phyloP scores from a whole-genome alignment of 2,888 invertebrate species.

The Caenorhabditis doughertyi region DNA sequence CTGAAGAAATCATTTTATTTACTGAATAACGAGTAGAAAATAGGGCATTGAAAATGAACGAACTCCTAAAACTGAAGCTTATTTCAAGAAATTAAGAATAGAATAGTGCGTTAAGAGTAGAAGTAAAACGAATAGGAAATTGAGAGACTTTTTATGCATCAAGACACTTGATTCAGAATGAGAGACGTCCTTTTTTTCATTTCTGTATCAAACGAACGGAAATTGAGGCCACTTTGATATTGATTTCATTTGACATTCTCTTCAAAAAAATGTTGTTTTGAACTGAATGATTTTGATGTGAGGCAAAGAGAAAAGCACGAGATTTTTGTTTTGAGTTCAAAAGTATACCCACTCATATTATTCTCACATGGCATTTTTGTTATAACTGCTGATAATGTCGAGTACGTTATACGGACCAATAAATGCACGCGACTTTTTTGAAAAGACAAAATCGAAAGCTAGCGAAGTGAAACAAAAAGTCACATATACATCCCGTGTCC shows the following conservation, averaged over 20 bases:
- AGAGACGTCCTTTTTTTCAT: constrained; percentile 1
- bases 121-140: not conserved
- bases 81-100: not conserved
- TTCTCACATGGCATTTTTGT: not conserved
- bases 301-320: too few relatives aligned
- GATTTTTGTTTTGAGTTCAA: not conserved
- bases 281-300: not conserved
- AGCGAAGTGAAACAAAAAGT: constrained; percentile 1
- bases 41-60: not conserved
- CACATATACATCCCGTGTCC: not conserved
- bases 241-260: not conserved
- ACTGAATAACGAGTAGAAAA: not conserved
- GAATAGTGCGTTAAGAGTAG: not conserved
- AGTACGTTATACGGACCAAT: not conserved
- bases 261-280: not conserved
- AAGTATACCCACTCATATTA: too few relatives aligned
- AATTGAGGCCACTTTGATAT: not conserved
- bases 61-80: not conserved
- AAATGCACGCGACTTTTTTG: not conserved
- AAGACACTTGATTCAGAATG: not conserved
- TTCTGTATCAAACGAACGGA: not conserved
- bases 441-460: not conserved
- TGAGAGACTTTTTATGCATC: constrained; percentile 4
- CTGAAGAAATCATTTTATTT: constrained; percentile 1
- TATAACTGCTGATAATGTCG: not conserved